Base-by-base conservation (phyloP, 2,888 invertebrate species). In the Schizotus pectinicornis region DNA sequence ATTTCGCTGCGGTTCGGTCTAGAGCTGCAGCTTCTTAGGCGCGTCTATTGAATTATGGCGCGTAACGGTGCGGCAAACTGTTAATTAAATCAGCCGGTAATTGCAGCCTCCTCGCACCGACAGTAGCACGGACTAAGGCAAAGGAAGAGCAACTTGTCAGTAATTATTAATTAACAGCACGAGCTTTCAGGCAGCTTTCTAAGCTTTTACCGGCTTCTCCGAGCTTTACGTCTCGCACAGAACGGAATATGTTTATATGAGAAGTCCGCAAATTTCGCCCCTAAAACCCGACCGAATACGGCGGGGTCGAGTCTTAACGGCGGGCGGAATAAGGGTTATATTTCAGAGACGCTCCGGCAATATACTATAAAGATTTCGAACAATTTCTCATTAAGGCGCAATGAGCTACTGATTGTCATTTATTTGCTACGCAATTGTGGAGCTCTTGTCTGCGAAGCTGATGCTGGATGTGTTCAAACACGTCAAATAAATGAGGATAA, bases 131-230 rank as follows among this genome's bases (percentile, higher is more conserved):
- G 67, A 76, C 76, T 75, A 74, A 72, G 71, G 75, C 77, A 79
- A 79, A 79, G 79, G 79, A 79, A 78, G 79, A 80, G 80, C 80
- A 79, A 78, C 80, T 80, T 80, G 80, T 79, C 80, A 79, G 80
- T 81, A 81, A 81, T 81, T 81, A 81, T 81, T 81, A 81, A 81
- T 81, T 81, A 81, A 81, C 81, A 80, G 79, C 78, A 75, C 77
- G 78, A 75, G 79, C 81, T 80, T 79, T 79, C 79, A 80, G 78
- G 76, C 78, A 75, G 80, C 80, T 80, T 79, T 78, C 80, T 79
- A 77, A 79, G 80, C 81, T 80, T 81, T 80, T 80, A 80, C 80
- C 80, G 79, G 79, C 77, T 78, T 77, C 77, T 73, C 75, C 71
- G 70, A 76, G 77, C 77, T 77, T 75, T 74, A 73, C 77, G 72